Conservation (phyloP, 2,797 vertebrate genomes). For the Florisuga fusca region DNA sequence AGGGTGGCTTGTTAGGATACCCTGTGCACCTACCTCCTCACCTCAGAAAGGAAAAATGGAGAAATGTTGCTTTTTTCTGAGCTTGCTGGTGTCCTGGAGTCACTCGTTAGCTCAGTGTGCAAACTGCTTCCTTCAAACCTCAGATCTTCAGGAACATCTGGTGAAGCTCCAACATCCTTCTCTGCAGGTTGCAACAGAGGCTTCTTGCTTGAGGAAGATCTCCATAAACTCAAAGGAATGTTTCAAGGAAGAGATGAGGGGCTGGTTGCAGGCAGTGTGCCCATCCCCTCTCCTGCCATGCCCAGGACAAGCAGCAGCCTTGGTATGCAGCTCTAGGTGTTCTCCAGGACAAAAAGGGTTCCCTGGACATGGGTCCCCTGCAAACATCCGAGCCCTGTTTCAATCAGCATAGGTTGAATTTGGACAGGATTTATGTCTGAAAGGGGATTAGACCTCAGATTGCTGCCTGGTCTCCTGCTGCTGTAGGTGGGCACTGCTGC, state of each 20-base stretch:
- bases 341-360: background rate
- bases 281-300: background rate
- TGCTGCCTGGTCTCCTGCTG: background rate
- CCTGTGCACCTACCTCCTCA: background rate
- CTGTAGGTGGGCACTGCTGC: background rate
- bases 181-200: background rate
- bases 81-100: background rate
- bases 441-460: background rate
- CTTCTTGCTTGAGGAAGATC: background rate
- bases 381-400: background rate
- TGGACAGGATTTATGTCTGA: background rate
- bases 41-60: background rate
- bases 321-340: background rate
- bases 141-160: background rate
- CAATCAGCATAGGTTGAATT: background rate
- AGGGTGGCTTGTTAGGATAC: background rate
- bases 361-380: background rate
- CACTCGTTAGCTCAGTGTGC: background rate
- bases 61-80: background rate
- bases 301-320: background rate
- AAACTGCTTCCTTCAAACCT: background rate
- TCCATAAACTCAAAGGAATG: background rate
- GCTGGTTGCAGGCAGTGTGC: background rate
- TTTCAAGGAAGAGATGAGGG: background rate
- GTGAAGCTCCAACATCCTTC: background rate